phyloP scores from a whole-genome alignment of 2,797 vertebrate genomes.

The Hoplostethus mediterraneus region DNA sequence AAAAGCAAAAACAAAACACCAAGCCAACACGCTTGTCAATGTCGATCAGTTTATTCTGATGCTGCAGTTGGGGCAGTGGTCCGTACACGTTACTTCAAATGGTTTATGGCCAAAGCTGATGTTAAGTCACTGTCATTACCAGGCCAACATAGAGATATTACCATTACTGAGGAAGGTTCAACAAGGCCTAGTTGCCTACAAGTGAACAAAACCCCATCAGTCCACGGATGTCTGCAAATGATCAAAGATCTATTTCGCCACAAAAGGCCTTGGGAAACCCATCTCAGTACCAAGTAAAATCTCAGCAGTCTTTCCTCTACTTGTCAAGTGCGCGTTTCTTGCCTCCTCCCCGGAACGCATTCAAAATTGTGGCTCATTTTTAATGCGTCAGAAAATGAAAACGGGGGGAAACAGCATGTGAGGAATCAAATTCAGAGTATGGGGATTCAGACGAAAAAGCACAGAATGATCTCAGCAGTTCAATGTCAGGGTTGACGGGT shows the following conservation, averaged over 20 bases:
- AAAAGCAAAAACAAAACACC: neutral
- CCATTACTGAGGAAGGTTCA: neutral
- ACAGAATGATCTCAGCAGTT: constrained; percentile 53
- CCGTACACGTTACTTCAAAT: constrained; percentile 9
- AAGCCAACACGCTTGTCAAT: neutral
- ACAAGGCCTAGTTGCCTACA: too few relatives aligned
- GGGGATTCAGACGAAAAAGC: constrained; percentile 21
- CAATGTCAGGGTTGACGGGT: constrained; percentile 1
- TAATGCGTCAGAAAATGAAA: too few relatives aligned
- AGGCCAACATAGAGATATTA: neutral
- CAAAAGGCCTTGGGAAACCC: neutral
- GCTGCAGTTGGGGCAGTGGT: constrained; percentile 17
- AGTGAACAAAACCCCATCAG: too few relatives aligned
- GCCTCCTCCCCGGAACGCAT: neutral
- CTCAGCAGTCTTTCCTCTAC: neutral
- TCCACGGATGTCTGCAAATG: too few relatives aligned
- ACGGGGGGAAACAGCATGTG: neutral
- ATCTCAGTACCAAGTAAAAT: neutral
- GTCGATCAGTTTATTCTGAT: constrained; percentile 49
- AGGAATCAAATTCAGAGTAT: neutral
- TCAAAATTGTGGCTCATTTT: neutral
- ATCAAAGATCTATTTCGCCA: neutral
- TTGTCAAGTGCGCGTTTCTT: neutral
- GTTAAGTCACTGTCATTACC: neutral
- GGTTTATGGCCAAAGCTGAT: constrained; percentile 13